These are phyloP conservation scores for Phrynocephalus versicolor DNA, from an alignment of 2,113 vertebrate genomes.

Conservation along the genomic window DNA sequence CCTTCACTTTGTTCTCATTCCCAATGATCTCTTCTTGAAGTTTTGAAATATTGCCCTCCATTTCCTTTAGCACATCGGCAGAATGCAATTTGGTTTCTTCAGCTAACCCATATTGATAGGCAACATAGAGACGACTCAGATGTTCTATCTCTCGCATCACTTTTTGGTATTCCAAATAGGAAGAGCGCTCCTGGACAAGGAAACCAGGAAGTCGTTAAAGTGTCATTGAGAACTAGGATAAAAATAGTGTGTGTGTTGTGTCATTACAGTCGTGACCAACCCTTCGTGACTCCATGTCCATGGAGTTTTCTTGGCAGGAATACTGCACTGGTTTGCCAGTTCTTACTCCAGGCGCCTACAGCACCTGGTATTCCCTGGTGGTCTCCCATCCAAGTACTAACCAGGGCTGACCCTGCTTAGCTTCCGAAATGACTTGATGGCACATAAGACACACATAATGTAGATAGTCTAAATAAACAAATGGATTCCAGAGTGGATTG, in stretches of 20 bases:
- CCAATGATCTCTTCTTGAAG: conserved; percentile 78
- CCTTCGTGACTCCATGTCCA: too few species aligned
- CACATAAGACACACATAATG: too few species aligned
- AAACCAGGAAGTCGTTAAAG: neutral
- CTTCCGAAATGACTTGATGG: too few species aligned
- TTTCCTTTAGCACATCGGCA: conserved; percentile 78
- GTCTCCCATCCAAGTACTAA: too few species aligned
- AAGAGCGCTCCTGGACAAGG: conserved; percentile 82
- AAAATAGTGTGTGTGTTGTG: too few species aligned
- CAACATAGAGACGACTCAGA: conserved; percentile 82
- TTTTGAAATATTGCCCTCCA: conserved; percentile 77
- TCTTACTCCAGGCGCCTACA: too few species aligned
- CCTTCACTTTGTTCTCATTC: conserved; percentile 78
- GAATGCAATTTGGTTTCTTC: conserved; percentile 85
- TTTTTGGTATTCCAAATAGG: conserved; percentile 93
- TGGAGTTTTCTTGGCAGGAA: too few species aligned
- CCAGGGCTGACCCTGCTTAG: too few species aligned
- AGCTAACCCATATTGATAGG: conserved; percentile 87
- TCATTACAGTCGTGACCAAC: too few species aligned
- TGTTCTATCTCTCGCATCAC: conserved; percentile 85
- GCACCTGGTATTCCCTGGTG: too few species aligned
- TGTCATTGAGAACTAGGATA: neutral
- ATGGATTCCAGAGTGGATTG: neutral
- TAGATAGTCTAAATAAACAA: neutral
- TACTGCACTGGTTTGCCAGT: too few species aligned